phyloP scores from a whole-genome alignment of 2,113 vertebrate genomes.

The Ivindomyrus marchei region DNA sequence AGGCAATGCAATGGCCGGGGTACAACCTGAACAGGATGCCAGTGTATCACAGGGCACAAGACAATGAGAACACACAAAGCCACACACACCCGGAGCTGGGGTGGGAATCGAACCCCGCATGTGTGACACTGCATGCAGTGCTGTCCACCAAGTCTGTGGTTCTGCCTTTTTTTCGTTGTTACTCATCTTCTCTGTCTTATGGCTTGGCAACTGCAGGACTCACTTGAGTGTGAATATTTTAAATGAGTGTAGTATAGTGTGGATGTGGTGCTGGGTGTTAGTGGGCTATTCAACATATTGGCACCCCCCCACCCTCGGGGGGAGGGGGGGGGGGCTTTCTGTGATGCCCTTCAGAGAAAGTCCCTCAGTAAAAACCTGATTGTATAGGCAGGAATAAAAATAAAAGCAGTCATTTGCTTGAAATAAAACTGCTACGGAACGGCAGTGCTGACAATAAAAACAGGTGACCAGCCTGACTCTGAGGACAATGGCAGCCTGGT shows the following conservation, averaged over 20 bases:
- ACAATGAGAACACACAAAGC: neutral
- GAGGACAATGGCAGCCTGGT: neutral
- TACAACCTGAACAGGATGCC: neutral
- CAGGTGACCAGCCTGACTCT: neutral
- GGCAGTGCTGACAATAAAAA: neutral
- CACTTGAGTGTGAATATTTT: neutral
- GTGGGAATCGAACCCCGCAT: neutral
- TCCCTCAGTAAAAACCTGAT: neutral
- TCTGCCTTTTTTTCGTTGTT: neutral
- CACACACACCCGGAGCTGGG: neutral
- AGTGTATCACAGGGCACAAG: neutral
- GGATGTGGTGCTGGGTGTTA: neutral
- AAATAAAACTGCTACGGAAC: neutral
- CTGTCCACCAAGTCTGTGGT: neutral
- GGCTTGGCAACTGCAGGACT: neutral
- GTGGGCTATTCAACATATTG: neutral
- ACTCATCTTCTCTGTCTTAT: neutral
- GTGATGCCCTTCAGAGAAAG: neutral
- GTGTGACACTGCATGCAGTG: neutral
- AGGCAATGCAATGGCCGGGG: neutral
- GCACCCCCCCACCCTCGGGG: no score
- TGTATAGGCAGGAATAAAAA: neutral
- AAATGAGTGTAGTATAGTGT: neutral
- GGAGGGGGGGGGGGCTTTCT: neutral
- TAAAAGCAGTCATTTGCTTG: neutral